Percentiles rank a stretch among this genome's conserved stretches.
phyloP scores from a whole-genome alignment of 2,113 vertebrate species.

The Tetrax tetrax region DNA sequence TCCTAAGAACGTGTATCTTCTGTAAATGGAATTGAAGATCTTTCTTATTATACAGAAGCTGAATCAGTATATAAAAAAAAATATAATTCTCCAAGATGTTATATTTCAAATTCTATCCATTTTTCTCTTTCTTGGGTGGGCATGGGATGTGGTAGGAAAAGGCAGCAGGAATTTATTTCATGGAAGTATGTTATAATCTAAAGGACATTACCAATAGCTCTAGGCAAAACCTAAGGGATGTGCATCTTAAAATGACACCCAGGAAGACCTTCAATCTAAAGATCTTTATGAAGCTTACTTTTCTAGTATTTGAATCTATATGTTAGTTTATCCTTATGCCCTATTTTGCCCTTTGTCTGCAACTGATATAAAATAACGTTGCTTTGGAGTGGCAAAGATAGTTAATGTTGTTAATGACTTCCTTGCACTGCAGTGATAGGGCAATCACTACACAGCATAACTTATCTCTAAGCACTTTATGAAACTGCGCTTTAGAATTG shows the following conservation, averaged over 20 bases:
- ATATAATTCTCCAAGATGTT: not conserved
- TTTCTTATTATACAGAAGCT: not conserved
- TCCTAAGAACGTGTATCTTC: not conserved
- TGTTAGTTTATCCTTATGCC: not conserved
- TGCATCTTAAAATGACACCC: not conserved
- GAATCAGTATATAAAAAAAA: not conserved
- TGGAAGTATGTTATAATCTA: not conserved
- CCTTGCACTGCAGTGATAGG: not conserved
- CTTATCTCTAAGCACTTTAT: not conserved
- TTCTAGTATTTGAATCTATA: not conserved
- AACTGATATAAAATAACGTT: not conserved
- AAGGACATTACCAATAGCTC: not conserved
- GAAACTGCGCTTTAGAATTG: constrained; percentile 26
- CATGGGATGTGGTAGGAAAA: not conserved
- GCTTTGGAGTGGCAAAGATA: not conserved
- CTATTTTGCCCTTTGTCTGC: not conserved
- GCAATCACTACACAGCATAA: not conserved
- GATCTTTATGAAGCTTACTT: not conserved
- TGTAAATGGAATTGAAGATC: not conserved
- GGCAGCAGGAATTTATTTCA: not conserved
- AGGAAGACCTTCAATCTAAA: not conserved
- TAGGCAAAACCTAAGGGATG: not conserved
- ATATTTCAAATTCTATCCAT: not conserved
- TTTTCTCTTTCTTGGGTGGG: not conserved
- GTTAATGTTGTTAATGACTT: not conserved